Percentiles rank a stretch among this genome's conserved stretches.
These are phyloP conservation scores for Ephydatia muelleri DNA, from an alignment of 37 sponge, comb jelly and placozoan species.

Conservation along the genomic window DNA sequence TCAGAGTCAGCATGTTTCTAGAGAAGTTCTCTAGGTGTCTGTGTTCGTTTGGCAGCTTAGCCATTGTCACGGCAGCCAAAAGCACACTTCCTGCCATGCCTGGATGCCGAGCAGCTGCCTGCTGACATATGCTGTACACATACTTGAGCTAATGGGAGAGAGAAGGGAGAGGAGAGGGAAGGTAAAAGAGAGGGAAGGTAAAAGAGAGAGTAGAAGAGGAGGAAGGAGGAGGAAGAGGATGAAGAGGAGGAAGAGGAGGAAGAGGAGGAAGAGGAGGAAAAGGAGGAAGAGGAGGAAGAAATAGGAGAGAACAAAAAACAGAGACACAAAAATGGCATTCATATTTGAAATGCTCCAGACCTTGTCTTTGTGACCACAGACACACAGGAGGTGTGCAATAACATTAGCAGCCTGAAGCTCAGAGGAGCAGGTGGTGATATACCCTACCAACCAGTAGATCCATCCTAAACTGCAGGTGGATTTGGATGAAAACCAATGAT, in stretches of 20 bases:
- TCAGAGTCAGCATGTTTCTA: background rate
- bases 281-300: background rate
- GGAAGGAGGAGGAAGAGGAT: background rate
- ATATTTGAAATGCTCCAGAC: constrained; percentile 1
- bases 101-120: background rate
- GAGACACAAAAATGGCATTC: too few species aligned
- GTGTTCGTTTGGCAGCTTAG: background rate
- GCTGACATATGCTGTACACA: background rate
- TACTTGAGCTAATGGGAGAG: background rate
- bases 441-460: background rate
- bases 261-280: background rate
- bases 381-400: constrained; percentile 28
- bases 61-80: background rate
- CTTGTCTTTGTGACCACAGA: background rate
- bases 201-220: background rate
- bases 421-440: constrained; percentile 15
- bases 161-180: background rate
- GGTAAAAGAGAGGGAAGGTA: background rate
- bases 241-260: background rate
- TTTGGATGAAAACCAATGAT: background rate
- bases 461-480: background rate
- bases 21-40: background rate
- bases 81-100: background rate
- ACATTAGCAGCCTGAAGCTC: constrained; percentile 18
- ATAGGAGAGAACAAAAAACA: too few species aligned